Conservation (phyloP, 2,888 invertebrate species). For the Drosophila pegasa region DNA sequence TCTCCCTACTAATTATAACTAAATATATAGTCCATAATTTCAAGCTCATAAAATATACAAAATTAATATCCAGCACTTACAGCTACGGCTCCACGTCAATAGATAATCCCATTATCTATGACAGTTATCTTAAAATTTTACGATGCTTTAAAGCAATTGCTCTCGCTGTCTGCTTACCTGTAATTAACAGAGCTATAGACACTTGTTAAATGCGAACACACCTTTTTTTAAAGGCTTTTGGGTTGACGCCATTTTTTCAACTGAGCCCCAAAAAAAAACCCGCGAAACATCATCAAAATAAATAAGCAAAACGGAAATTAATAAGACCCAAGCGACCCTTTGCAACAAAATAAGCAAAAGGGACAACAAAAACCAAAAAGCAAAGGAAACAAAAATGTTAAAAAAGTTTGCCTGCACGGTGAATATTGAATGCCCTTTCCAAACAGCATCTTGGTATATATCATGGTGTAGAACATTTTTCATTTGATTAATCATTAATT, state of each 20-base stretch:
- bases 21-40: no score
- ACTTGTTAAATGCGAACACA: constrained; percentile 5
- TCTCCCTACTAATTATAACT: no score
- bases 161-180: background rate
- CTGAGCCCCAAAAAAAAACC: background rate
- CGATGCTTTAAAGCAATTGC: background rate
- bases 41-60: background rate
- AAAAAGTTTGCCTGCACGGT: background rate
- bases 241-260: constrained; percentile 8
- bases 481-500: no score
- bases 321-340: constrained; percentile 35
- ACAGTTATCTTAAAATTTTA: background rate
- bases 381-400: background rate
- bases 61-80: background rate
- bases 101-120: constrained; percentile 1
- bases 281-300: constrained; percentile 53
- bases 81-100: background rate
- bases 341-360: constrained; percentile 3
- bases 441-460: no score
- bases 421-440: background rate
- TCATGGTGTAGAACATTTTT: no score
- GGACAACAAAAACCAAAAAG: background rate
- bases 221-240: constrained; percentile 2
- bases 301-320: constrained; percentile 70
- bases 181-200: background rate